Percentiles rank a stretch among this genome's conserved stretches.
These are phyloP conservation scores for Xerus inauris DNA, from an alignment of 2,113 vertebrate genomes.

Conservation along the genomic window DNA sequence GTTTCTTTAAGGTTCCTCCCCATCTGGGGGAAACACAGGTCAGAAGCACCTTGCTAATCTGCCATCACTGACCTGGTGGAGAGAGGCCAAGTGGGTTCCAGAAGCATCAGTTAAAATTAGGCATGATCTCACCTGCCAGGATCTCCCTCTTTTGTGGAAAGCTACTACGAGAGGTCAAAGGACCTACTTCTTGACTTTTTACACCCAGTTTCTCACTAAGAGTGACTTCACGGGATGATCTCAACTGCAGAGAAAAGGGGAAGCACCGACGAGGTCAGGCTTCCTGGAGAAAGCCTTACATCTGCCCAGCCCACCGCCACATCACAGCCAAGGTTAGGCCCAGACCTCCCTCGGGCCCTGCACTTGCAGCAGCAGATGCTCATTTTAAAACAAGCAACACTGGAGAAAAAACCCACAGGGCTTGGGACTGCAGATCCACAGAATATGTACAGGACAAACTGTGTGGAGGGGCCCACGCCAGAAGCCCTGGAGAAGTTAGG, in stretches of 20 bases:
- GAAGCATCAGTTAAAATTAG: not conserved
- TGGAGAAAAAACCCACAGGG: not conserved
- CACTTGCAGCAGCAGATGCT: not conserved
- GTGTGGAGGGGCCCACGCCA: not conserved
- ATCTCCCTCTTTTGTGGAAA: not conserved
- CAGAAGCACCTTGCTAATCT: not conserved
- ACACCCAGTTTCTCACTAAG: constrained; percentile 60
- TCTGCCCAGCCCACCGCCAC: not conserved
- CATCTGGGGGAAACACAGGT: not conserved
- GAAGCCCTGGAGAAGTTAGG: not conserved
- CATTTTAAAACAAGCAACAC: not conserved
- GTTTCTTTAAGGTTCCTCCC: not conserved
- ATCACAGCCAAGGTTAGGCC: not conserved
- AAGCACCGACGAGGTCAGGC: not conserved
- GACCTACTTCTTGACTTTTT: constrained; percentile 63
- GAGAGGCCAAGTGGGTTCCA: not conserved
- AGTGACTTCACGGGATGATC: constrained; percentile 47
- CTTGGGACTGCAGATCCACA: not conserved
- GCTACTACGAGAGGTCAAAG: not conserved
- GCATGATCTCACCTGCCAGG: constrained; percentile 1
- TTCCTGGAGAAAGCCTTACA: constrained; percentile 45
- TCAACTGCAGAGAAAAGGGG: not conserved
- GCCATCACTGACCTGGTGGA: not conserved
- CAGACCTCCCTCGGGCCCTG: not conserved
- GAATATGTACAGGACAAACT: not conserved